Base-by-base conservation (phyloP, 1,140 invertebrate species). In the Amyelois transitella region DNA sequence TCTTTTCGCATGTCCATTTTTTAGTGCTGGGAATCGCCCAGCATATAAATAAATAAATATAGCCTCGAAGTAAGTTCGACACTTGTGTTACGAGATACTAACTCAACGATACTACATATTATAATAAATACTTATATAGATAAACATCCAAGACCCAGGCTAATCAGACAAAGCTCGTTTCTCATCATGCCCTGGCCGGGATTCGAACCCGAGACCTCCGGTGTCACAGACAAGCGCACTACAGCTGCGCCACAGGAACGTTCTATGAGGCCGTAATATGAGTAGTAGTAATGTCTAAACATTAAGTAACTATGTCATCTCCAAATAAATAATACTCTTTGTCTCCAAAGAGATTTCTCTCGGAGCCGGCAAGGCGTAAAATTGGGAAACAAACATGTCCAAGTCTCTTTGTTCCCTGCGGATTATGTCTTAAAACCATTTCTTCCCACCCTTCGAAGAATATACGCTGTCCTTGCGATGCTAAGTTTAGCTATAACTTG, bases 311-410 rank as follows among this genome's bases (percentile, higher is more conserved):
- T 17, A 45, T 45, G 43, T 19, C 43, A 2, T 45, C 43, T 45
- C 12, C 12, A 2, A 12, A 5, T 21, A 14, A 20, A 19, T 20
- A n/a, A 7, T n/a, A n/a, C 45, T 48, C 19, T n/a, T 10, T 21
- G 7, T 19, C 8, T 5, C 45, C 4, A 57, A 69, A 62, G 58
- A 60, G 63, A 75, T 81, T 75, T 77, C 75, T 69, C 63, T 64
- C 61, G 66, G 58, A 69, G 52, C 60, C 70, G 58, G 63, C 65
- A 64, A 69, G 71, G 62, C 78, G 75, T 74, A 69, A 81, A 81
- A 81, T 81, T 81, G 75, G 61, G 64, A 63, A 67, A 75, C 67
- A 81, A 81, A 81, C 75, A 80, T 71, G 63, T 58, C 63, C 59
- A 62, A 64, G 55, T 75, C 57, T 32, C 51, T 68, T 60, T 62